Base-by-base conservation (phyloP, 2,113 vertebrate genomes). In the Aplodontia rufa region DNA sequence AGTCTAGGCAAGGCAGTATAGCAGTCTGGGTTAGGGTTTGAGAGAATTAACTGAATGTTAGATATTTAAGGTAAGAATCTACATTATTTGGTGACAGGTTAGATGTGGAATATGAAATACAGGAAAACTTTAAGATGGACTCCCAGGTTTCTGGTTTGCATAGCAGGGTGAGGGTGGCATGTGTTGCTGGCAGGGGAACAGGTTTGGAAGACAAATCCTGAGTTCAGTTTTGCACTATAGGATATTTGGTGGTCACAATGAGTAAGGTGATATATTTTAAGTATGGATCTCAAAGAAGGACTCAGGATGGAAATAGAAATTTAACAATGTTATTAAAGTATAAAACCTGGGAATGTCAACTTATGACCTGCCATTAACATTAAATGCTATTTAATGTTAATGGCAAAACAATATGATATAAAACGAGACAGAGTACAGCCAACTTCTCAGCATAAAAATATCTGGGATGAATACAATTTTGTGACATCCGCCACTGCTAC, bases 131-230 rank as follows among this genome's bases (percentile, higher is more conserved):
- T 14, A 42, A n/a, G 45, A 42, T 51, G 1, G 47, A 17, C 26
- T 28, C 17, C 35, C 26, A 32, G 74, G 53, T 13, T 22, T 42
- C 49, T 8, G 9, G 40, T 45, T 37, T 53, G 20, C 24, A 30
- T n/a, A 35, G 35, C 47, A 81, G 32, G 42, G 55, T 2, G 22
- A 62, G 30, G 8, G 16, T 3, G 42, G 7, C 49, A 45, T 22
- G 22, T 9, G n/a, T n/a, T 60, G 24, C 11, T 8, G 20, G n/a
- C 17, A n/a, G 12, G 17, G 6, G 6, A 1, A 12, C 17, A 13
- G 24, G 11, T 16, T 20, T 45, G 35, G 58, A 60, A 40, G 28
- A 45, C 9, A 42, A 47, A 72, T 20, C 28, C 13, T 8, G 35
- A 60, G 64, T 3, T 87, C 12, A 40, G 16, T 26, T 40, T 40